These are phyloP conservation scores for Psammodynastes pulverulentus DNA, from an alignment of 2,113 vertebrate genomes.

Conservation along the genomic window DNA sequence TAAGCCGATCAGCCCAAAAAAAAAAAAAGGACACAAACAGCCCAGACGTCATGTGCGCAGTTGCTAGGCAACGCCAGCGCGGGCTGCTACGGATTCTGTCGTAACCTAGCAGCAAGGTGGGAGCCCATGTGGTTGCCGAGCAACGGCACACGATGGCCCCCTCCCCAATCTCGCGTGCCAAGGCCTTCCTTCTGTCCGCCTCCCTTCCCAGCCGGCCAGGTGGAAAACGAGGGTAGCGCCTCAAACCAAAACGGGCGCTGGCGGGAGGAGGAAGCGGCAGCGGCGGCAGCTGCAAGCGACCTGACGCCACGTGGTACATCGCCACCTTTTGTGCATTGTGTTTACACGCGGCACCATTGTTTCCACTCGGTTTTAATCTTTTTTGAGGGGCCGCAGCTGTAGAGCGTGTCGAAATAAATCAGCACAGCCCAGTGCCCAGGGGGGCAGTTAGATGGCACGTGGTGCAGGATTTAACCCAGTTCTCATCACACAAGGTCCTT, in stretches of 20 bases:
- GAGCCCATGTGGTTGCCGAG: not conserved
- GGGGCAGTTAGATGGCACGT: not conserved
- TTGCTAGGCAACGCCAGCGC: not conserved
- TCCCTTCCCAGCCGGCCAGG: not conserved
- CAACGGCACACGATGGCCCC: not conserved
- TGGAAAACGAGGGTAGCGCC: not conserved
- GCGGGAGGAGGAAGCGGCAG: no score
- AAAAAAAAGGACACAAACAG: not conserved
- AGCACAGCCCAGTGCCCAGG: not conserved
- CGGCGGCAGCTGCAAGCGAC: not conserved
- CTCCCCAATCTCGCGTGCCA: no score
- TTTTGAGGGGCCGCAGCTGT: not conserved
- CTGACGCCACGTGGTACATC: not conserved
- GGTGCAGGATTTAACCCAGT: not conserved
- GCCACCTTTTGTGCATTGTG: not conserved
- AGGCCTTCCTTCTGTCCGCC: not conserved
- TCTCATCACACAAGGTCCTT: not conserved
- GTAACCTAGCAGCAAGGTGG: not conserved
- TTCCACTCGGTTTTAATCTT: not conserved
- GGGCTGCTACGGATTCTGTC: not conserved
- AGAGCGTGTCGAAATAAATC: not conserved
- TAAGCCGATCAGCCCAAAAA: not conserved
- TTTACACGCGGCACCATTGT: not conserved
- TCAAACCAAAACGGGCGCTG: not conserved
- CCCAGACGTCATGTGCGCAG: not conserved